Conservation (phyloP, 2,888 invertebrate species). For the Tyria jacobaeae region DNA sequence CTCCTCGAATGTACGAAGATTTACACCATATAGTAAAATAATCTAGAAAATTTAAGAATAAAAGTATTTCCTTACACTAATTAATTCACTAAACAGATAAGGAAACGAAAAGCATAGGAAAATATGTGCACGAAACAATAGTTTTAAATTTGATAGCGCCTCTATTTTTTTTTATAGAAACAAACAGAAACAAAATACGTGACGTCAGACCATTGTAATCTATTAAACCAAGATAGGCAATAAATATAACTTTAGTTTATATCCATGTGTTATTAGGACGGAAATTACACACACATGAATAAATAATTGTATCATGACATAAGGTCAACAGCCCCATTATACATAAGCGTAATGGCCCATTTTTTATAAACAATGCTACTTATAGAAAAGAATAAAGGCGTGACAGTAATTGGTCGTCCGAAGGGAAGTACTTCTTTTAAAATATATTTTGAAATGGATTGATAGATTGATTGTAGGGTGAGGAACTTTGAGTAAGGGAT, state of each 20-base stretch:
- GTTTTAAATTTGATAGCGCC: slow-evolving; percentile 2
- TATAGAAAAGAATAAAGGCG: background rate
- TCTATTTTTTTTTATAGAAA: slow-evolving; percentile 7
- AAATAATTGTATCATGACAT: slow-evolving; percentile 11
- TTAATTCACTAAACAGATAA: no score
- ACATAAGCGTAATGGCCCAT: slow-evolving; percentile 1
- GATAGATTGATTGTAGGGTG: no score
- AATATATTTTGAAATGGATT: background rate
- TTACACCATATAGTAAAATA: no score
- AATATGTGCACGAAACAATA: slow-evolving; percentile 2
- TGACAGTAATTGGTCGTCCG: background rate
- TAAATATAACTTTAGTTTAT: slow-evolving; percentile 26
- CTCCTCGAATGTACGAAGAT: no score
- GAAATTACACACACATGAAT: slow-evolving; percentile 29
- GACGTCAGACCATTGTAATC: slow-evolving; percentile 30
- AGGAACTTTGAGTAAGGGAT: no score
- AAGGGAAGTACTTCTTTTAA: background rate
- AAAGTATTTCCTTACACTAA: no score
- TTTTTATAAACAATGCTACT: background rate
- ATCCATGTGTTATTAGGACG: slow-evolving; percentile 21
- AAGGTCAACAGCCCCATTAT: slow-evolving; percentile 25
- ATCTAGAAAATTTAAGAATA: no score
- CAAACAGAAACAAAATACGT: slow-evolving; percentile 20
- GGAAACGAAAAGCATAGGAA: background rate
- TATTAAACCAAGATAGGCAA: slow-evolving; percentile 26